Percentiles rank a stretch among this genome's conserved stretches.
Evolutionary conservation across 2,797 vertebrate genomes (phyloP).

Genomic region (Hyperoplus lanceolatus): DNA sequence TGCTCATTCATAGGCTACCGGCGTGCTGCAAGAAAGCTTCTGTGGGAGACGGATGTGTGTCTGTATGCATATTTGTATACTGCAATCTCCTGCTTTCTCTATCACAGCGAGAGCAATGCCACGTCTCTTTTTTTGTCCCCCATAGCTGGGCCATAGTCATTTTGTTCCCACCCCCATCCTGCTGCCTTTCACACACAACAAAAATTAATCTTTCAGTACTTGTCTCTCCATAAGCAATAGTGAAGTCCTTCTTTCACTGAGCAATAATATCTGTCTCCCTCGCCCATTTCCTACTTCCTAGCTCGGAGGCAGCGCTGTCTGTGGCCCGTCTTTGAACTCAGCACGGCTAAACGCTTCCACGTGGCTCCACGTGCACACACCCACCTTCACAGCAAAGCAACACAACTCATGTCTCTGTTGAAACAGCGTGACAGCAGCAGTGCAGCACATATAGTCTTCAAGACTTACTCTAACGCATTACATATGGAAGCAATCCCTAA

Average conservation of each 20-base stretch:
- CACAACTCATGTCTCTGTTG: slow-evolving; percentile 5
- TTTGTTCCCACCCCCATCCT: slow-evolving; percentile 31
- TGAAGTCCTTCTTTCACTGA: slow-evolving; percentile 18
- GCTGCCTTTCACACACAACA: slow-evolving; percentile 15
- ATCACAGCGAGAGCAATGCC: slow-evolving; percentile 29
- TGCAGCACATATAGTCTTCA: background rate
- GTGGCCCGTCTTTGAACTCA: slow-evolving; percentile 63
- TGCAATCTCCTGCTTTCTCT: slow-evolving; percentile 26
- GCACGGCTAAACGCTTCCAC: slow-evolving; percentile 61
- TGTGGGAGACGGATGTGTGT: slow-evolving; percentile 68
- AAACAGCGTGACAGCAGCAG: background rate
- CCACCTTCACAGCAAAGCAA: slow-evolving; percentile 21
- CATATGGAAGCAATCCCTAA: too few species aligned
- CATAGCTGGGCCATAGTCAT: slow-evolving; percentile 25
- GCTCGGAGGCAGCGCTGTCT: slow-evolving; percentile 51
- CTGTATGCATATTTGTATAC: slow-evolving; percentile 24
- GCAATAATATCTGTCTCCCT: slow-evolving; percentile 28
- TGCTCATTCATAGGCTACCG: slow-evolving; percentile 51
- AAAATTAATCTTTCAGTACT: slow-evolving; percentile 26
- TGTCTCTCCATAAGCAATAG: slow-evolving; percentile 39
- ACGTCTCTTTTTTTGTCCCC: slow-evolving; percentile 33
- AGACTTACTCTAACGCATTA: background rate
- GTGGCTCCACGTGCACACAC: slow-evolving; percentile 52
- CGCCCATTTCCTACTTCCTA: slow-evolving; percentile 31
- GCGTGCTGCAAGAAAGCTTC: slow-evolving; percentile 51